These are phyloP conservation scores for Clistopyga incitator DNA, from an alignment of 2,888 invertebrate species.

Conservation along the genomic window DNA sequence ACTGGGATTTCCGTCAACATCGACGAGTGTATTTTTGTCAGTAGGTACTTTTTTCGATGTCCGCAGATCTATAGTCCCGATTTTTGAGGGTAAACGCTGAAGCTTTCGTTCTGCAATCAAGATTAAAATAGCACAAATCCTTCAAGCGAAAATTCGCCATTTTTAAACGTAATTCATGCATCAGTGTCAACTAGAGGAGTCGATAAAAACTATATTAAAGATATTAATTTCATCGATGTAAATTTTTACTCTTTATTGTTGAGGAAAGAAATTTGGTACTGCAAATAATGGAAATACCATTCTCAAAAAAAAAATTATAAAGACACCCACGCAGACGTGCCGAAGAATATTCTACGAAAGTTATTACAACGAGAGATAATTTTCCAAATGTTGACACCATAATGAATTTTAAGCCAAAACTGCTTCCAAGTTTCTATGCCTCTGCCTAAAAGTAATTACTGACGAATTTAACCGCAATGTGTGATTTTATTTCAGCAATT, in stretches of 20 bases:
- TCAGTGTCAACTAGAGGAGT: background rate
- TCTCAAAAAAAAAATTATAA: background rate
- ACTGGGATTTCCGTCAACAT: constrained; percentile 34
- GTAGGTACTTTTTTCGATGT: background rate
- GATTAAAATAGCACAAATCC: background rate
- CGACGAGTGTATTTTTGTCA: constrained; percentile 23
- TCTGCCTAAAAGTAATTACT: no score
- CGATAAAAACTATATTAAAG: background rate
- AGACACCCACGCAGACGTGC: no score
- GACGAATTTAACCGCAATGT: no score
- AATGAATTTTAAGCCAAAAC: no score
- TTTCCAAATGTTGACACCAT: no score
- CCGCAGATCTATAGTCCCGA: background rate
- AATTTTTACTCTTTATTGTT: background rate
- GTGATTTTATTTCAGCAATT: no score
- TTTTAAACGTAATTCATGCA: background rate
- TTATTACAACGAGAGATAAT: no score
- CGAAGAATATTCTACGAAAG: no score
- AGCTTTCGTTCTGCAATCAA: constrained; percentile 12
- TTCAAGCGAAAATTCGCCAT: constrained; percentile 1
- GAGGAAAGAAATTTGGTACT: no score
- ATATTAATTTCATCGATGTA: background rate
- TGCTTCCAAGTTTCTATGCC: no score
- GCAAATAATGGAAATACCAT: no score
- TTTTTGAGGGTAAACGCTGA: background rate